phyloP scores from a whole-genome alignment of 2,888 invertebrate genomes.

The Neelides folsomi region DNA sequence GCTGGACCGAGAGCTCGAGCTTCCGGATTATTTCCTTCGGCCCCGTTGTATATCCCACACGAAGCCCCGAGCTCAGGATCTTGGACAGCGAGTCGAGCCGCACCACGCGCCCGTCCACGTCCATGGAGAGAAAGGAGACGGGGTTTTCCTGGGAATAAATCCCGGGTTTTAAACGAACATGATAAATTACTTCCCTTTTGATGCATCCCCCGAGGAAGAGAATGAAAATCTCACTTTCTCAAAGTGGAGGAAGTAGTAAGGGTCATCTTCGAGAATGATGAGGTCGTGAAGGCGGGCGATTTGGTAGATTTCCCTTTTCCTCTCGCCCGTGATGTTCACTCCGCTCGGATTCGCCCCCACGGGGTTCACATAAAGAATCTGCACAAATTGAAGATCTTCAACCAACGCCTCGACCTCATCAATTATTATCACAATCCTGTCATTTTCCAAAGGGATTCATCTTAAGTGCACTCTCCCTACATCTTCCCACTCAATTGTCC shows the following conservation, averaged over 20 bases:
- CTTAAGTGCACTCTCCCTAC: no score
- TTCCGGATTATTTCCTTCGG: constrained; percentile 50
- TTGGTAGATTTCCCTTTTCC: constrained; percentile 56
- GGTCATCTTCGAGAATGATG: constrained; percentile 67
- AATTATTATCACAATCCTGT: no score
- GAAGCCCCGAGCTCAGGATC: constrained; percentile 53
- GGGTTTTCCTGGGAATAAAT: constrained; percentile 41
- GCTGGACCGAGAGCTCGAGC: constrained; percentile 57
- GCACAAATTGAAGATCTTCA: not conserved
- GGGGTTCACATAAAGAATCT: constrained; percentile 55
- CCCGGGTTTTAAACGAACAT: no score
- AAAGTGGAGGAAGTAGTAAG: constrained; percentile 66
- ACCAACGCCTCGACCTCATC: no score
- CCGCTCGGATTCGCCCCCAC: constrained; percentile 67
- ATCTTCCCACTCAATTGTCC: no score
- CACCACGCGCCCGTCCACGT: constrained; percentile 60
- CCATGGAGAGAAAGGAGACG: constrained; percentile 57
- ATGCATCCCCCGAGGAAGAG: no score
- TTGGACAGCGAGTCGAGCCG: constrained; percentile 67
- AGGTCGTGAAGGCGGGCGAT: constrained; percentile 63
- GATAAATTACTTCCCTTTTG: no score
- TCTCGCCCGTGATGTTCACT: constrained; percentile 49
- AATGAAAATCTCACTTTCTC: constrained; percentile 45
- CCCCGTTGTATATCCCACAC: constrained; percentile 61
- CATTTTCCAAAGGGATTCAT: no score